phyloP scores from a whole-genome alignment of 2,113 vertebrate species.

The Motacilla tschutschensis region DNA sequence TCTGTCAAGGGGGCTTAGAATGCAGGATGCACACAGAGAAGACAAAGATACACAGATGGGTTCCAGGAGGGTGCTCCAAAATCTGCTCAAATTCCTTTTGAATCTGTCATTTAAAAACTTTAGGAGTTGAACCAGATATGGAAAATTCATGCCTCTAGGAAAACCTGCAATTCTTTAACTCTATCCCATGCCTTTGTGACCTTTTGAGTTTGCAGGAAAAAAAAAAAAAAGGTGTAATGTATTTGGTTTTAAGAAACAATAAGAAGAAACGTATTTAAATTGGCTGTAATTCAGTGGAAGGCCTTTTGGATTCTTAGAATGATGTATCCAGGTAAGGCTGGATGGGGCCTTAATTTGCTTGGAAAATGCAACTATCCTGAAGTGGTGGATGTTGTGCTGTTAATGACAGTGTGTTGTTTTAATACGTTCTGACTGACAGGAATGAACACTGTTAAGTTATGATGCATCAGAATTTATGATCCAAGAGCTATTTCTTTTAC shows the following conservation, averaged over 20 bases:
- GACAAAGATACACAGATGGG: neutral
- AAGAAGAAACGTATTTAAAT: neutral
- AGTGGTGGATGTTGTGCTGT: neutral
- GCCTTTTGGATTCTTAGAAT: neutral
- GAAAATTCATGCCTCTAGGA: neutral
- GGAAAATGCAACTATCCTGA: neutral
- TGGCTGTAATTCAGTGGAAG: neutral
- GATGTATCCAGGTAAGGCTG: neutral
- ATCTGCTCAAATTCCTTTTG: neutral
- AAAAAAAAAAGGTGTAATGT: neutral
- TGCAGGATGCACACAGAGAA: neutral
- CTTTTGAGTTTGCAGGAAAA: neutral
- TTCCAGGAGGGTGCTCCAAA: neutral
- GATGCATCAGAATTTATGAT: neutral
- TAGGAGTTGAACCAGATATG: neutral
- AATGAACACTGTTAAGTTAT: neutral
- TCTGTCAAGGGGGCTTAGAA: neutral
- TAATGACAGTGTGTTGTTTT: neutral
- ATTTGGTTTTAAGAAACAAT: neutral
- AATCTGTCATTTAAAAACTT: neutral
- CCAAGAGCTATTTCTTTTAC: neutral
- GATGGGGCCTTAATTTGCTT: neutral
- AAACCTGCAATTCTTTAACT: neutral
- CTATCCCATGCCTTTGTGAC: neutral
- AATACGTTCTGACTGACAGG: neutral